Base-by-base conservation (phyloP, 2,113 vertebrate species). In the Thomomys bottae region DNA sequence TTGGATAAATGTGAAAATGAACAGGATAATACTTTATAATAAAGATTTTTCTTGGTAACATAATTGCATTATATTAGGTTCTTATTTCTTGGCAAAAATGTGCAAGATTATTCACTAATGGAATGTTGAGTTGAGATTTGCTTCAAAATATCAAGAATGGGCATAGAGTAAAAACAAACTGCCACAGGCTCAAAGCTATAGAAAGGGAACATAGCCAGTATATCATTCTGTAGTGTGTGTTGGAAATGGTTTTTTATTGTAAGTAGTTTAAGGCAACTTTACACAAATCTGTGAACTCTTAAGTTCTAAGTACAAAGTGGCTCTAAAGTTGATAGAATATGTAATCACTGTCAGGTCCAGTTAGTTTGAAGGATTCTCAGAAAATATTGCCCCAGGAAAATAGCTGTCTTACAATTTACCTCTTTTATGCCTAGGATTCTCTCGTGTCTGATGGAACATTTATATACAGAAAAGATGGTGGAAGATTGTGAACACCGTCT, bases 391-490 rank as follows among this genome's bases (percentile, higher is more conserved):
- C 45, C n/a, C 77, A 30, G 64, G 34, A 75, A 82, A 94, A 78
- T 67, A 49, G 59, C 61, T 68, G 15, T 15, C 0, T 72, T 91
- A 77, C 2, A 54, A n/a, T 81, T 83, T 12, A 54, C 40, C 54
- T 40, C 14, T 78, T 92, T 84, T 64, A 3, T 94, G 85, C 85
- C 38, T 88, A 99, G 99, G 99, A 99, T 99, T 96, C 98, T 99
- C 34, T 99, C 99, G 0, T 99, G 99, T 94, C 98, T 99, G 61
- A 99, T 99, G 99, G 99, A 99, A 90, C 99, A 99, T 84, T 98
- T 99, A 75, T 99, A 99, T 95, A 99, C 99, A 0, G 99, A 99
- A 95, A 99, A 99, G 97, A 99, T 99, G 99, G 99, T 99, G 36
- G 99, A 99, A 94, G 98, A 99, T 63, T 99, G 99, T 98, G 99